Evolutionary conservation across 2,113 vertebrate genomes (phyloP).

Genomic region (Eonycteris spelaea): DNA sequence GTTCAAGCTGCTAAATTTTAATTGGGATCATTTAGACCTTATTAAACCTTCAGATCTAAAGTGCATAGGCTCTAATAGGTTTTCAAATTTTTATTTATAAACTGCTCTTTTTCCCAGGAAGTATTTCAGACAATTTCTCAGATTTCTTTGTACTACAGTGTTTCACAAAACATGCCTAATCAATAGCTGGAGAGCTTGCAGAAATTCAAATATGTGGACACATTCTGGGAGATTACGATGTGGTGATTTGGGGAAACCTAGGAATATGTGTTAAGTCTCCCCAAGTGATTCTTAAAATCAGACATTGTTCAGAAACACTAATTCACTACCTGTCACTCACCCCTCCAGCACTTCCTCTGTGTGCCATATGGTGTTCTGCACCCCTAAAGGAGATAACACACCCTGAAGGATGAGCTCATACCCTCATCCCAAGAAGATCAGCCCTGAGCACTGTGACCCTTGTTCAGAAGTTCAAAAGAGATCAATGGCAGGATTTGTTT

Average conservation of each 20-base stretch:
- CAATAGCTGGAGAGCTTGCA: background rate
- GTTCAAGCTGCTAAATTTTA: conserved; percentile 22
- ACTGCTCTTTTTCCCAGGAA: background rate
- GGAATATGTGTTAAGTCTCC: background rate
- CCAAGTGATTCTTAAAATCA: conserved; percentile 30
- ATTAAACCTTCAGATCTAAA: background rate
- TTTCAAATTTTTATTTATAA: background rate
- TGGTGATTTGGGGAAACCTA: background rate
- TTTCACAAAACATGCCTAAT: background rate
- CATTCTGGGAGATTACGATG: background rate
- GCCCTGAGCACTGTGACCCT: background rate
- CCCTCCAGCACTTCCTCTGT: background rate
- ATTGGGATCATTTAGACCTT: background rate
- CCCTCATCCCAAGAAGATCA: background rate
- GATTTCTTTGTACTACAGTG: background rate
- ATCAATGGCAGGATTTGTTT: conserved; percentile 36
- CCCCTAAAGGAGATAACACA: background rate
- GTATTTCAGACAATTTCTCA: background rate
- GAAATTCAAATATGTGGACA: background rate
- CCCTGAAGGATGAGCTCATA: background rate
- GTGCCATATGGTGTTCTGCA: background rate
- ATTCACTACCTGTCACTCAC: background rate
- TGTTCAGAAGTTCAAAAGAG: conserved; percentile 24
- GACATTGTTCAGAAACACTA: background rate
- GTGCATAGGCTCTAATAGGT: background rate